A percentile compares a stretch with the other conserved stretches of the same genome.
phyloP scores from a whole-genome alignment of 2,113 vertebrate species.

The Anolis sagrei region DNA sequence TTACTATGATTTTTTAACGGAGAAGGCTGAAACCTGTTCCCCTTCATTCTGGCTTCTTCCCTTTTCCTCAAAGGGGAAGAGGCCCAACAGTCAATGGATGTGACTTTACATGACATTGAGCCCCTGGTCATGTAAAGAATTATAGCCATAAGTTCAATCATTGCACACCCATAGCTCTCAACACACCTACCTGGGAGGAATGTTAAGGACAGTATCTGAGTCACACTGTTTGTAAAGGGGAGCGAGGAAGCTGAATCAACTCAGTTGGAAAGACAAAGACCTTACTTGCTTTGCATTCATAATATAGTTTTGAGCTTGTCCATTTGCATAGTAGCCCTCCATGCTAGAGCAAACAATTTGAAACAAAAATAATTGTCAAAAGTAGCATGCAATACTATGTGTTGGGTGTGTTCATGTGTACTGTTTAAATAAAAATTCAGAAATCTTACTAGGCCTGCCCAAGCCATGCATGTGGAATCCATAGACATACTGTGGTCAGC shows the following conservation, averaged over 20 bases:
- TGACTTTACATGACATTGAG: not conserved
- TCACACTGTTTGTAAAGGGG: not conserved
- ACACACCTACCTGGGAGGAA: not conserved
- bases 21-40: not conserved
- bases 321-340: too few species aligned
- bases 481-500: not conserved
- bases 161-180: not conserved
- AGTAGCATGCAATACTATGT: too few species aligned
- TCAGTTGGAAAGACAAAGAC: not conserved
- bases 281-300: not conserved
- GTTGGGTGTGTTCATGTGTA: too few species aligned
- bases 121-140: not conserved
- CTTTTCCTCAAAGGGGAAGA: not conserved
- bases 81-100: not conserved
- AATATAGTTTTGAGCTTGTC: too few species aligned
- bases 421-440: not conserved
- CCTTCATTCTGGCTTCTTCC: not conserved
- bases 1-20: not conserved
- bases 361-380: not conserved
- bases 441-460: not conserved
- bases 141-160: not conserved
- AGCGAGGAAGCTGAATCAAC: too few species aligned
- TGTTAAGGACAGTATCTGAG: not conserved
- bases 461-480: not conserved
- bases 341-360: too few species aligned